A percentile compares a stretch with the other conserved stretches of the same genome.
Evolutionary conservation across 2,113 vertebrate genomes (phyloP).

Genomic region (Pygoscelis adeliae): DNA sequence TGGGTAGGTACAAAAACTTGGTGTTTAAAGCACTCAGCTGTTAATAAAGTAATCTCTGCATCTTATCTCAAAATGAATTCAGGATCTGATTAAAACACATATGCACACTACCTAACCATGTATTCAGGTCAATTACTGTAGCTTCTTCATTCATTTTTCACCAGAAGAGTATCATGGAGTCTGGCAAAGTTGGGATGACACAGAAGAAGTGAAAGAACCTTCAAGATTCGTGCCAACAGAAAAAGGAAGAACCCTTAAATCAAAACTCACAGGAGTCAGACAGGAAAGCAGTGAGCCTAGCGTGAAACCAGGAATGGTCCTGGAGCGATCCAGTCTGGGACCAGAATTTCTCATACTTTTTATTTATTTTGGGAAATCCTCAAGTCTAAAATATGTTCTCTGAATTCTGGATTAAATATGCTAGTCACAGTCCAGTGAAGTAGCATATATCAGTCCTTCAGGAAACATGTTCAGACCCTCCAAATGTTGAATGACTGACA

Average conservation of each 20-base stretch:
- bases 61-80: not conserved
- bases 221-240: not conserved
- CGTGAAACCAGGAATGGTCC: not conserved
- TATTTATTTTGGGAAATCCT: slow-evolving; percentile 50
- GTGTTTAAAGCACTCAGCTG: not conserved
- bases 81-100: not conserved
- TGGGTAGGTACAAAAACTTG: not conserved
- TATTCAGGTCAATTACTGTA: not conserved
- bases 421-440: not conserved
- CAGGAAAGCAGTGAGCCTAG: slow-evolving; percentile 20
- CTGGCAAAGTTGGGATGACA: not conserved
- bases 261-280: slow-evolving; percentile 31
- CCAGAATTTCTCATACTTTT: slow-evolving; percentile 14
- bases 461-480: not conserved
- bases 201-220: not conserved
- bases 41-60: not conserved
- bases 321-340: not conserved
- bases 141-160: not conserved
- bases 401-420: not conserved
- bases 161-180: not conserved
- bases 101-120: not conserved
- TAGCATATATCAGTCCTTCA: not conserved
- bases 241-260: slow-evolving; percentile 30
- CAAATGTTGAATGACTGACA: not conserved
- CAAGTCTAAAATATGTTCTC: slow-evolving; percentile 23